phyloP scores from a whole-genome alignment of 2,113 vertebrate species.

The Colossoma macropomum region DNA sequence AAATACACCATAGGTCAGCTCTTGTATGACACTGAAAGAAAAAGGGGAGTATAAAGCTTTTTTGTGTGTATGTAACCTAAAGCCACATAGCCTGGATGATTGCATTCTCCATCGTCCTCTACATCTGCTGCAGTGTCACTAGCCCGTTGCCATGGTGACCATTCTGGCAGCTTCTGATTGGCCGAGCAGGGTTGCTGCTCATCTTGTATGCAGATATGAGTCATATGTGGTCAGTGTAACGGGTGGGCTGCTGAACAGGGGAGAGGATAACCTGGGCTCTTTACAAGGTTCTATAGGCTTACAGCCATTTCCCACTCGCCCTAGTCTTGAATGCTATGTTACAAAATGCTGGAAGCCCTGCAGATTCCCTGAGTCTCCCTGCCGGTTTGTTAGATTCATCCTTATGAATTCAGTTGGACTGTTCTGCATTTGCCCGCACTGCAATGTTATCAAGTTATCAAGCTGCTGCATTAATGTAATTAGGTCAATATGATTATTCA shows the following conservation, averaged over 20 bases:
- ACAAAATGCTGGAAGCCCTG: background rate
- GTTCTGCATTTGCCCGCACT: background rate
- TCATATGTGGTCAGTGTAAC: slow-evolving; percentile 53
- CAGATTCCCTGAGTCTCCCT: background rate
- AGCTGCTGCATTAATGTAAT: background rate
- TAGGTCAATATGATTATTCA: background rate
- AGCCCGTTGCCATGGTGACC: slow-evolving; percentile 71
- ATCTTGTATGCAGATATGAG: slow-evolving; percentile 68
- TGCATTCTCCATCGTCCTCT: slow-evolving; percentile 31
- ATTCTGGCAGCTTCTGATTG: slow-evolving; percentile 60
- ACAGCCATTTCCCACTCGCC: background rate
- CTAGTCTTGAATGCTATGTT: background rate
- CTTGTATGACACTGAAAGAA: slow-evolving; percentile 3
- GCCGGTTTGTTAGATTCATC: no score
- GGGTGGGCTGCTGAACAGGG: slow-evolving; percentile 15
- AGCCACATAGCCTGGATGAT: slow-evolving; percentile 5
- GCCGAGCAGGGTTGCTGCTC: slow-evolving; percentile 60
- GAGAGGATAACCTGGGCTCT: background rate
- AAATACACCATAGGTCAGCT: background rate
- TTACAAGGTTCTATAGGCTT: background rate
- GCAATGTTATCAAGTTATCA: background rate
- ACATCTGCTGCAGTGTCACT: slow-evolving; percentile 71
- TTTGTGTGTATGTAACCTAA: slow-evolving; percentile 9
- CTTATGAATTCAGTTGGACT: background rate
- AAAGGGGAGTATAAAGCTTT: slow-evolving; percentile 3